Evolutionary conservation across 2,888 invertebrate species (phyloP), one percentile per base, ranked within the genome.

Genomic region (Nomada lathburiana): DNA sequence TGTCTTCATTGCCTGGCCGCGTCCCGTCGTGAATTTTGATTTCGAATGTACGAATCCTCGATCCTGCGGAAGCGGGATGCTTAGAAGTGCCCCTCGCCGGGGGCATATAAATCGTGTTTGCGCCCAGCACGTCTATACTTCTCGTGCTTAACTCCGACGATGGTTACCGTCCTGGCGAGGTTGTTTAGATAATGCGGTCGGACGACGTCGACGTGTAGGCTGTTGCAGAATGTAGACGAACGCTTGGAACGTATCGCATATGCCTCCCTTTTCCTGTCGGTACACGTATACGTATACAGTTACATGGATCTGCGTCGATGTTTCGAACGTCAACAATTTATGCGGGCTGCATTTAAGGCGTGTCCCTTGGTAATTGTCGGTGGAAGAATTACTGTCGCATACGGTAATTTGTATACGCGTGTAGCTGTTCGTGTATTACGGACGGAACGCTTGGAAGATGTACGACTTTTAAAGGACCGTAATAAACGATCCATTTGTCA

Each of bases 101-200:
- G 44, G 72, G 26, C 63, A 70, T 63, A 13, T 50, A 50, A 50
- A 18, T 18, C 50, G 50, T 50, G 50, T 13, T 18, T 36, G 36
- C 36, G 36, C 36, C 36, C 36, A 36, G 36, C 5, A 5, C 36
- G 2, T 18, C 59, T 60, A 9, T 1, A 18, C 7, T 18, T 9
- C 9, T 20, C 16, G 10, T n/a, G 23, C 1, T 26, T 47, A 36
- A 36, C 18, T 18, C 18, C 16, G 50, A 50, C 18, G 50, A 18
- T 5, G 50, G 50, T 50, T 85, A 68, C 76, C 36, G 7, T 36
- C 73, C 68, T 67, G 70, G 70, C 76, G 76, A 76, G 62, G 72
- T 60, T 73, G 77, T 84, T 86, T 72, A 53, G 59, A 57, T 76
- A 82, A 83, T 80, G 79, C 69, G 79, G 63, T 59, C 74, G 73